Evolutionary conservation across 2,797 vertebrate genomes (phyloP), one percentile per base, ranked within the genome.

Genomic region (Lepilemur septentrionalis): DNA sequence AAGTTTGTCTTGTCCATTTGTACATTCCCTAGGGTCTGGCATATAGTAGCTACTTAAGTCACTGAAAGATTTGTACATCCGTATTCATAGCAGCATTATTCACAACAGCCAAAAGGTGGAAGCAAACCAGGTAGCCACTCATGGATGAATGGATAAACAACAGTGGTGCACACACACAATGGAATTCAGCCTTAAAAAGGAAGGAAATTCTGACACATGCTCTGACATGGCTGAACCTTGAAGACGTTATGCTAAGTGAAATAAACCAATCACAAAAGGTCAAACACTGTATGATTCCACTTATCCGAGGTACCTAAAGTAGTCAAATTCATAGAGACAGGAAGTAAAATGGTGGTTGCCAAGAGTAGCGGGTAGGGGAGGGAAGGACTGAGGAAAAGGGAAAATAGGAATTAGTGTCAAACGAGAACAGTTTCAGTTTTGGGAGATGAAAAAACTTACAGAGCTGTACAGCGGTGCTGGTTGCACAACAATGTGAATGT

Each of bases 171-270:
- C 0, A 59, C 81, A 80, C 63, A 95, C 78, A 78, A 83, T 7
- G 57, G 86, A 91, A 57, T 35, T 65, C 65, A 72, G 28, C 15
- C 78, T 87, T 87, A 25, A 65, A 88, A 84, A 93, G 67, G 63
- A 88, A 94, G 81, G 86, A 83, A 91, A 89, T 81, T 63, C 75
- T 83, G 67, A 82, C 57, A 75, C 43, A 59, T 17, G 32, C 79
- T 72, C 80, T 15, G 8, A 46, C 52, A 72, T 1, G 38, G 52
- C 38, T 92, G 81, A 57, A 78, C 12, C 48, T 73, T n/a, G n/a
- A 59, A 61, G 65, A 84, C 67, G 61, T 11, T 14, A 30, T 55
- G 55, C 20, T 75, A 59, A 72, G 35, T 69, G 43, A 97, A 94
- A 93, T 59, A 57, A 76, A 32, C 25, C 61, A 65, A 8, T 82